Percentiles rank a stretch among this genome's conserved stretches.
Conservation (phyloP, 2,797 vertebrate species). For the Pelodytes ibericus region DNA sequence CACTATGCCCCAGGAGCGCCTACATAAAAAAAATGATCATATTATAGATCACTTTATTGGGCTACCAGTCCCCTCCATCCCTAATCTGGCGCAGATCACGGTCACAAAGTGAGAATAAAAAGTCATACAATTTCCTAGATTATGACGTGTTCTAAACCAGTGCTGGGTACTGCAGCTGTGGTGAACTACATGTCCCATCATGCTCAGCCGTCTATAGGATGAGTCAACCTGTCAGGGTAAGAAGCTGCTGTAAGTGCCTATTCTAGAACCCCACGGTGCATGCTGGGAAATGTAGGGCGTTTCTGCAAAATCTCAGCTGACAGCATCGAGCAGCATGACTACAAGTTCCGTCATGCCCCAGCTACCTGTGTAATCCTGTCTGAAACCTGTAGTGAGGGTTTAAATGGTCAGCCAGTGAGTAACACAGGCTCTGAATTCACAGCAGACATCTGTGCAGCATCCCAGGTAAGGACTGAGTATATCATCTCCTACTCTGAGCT, state of each 20-base stretch:
- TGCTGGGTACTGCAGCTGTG: too few species aligned
- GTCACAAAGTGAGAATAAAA: too few species aligned
- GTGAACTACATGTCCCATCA: too few species aligned
- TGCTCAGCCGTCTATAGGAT: too few species aligned
- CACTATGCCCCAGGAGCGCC: too few species aligned
- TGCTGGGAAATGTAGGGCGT: conserved; percentile 39
- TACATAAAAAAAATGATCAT: too few species aligned
- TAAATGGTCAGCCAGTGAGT: conserved; percentile 25
- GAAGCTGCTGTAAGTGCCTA: neutral
- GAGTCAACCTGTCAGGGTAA: neutral
- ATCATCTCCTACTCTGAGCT: too few species aligned
- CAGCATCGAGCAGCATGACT: conserved; percentile 19
- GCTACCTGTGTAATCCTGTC: neutral
- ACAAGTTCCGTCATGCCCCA: conserved; percentile 41
- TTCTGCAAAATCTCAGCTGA: neutral
- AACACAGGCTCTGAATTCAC: neutral
- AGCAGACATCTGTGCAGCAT: neutral
- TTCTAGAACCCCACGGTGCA: conserved; percentile 16
- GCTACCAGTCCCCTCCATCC: too few species aligned
- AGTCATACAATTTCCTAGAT: too few species aligned
- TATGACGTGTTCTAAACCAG: too few species aligned
- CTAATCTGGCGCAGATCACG: too few species aligned
- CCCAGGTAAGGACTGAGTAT: conserved; percentile 12
- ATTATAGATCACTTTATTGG: too few species aligned
- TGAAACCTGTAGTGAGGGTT: conserved; percentile 19